Evolutionary conservation across 2,113 vertebrate species (phyloP), one percentile per base, ranked within the genome.

Genomic region (Passer montanus): DNA sequence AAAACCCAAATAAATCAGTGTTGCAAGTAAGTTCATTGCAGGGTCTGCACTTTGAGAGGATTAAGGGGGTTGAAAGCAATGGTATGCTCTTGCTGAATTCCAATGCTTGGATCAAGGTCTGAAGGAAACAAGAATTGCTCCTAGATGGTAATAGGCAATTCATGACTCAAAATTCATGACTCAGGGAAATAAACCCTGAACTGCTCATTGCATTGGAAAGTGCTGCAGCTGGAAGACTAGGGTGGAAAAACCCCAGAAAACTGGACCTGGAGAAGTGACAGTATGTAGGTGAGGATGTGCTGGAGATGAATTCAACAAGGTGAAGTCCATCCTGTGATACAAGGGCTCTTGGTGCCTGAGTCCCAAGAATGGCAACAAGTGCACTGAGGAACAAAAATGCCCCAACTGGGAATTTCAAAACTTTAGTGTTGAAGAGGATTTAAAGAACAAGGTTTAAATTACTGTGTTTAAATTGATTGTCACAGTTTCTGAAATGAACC

Each of bases 331-430:
- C 9, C 46, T 70, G 9, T 55, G 23, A 44, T 10, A 11, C 41
- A 85, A 35, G 13, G 6, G 19, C 8, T 62, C 43, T 47, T 30
- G 73, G 16, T 69, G 19, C 19, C 41, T 11, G 30, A 59, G 30
- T 59, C 11, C n/a, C 23, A 59, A 22, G 52, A 78, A 53, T 28
- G 24, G 37, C 11, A 81, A n/a, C 11, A 24, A 0, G 0, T 5
- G 20, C 11, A 50, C 49, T 83, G 30, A 72, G 37, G 56, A 88
- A 46, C 15, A 83, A 59, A 80, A 80, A 64, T 33, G 6, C 5
- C 20, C 15, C 15, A 63, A 4, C 9, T 33, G 16, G 7, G 11
- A 78, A 43, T 74, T 81, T 69, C 41, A 56, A 66, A 56, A 66
- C n/a, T 30, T 74, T 43, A 20, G 9, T 64, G 7, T 30, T 62